A percentile compares a stretch with the other conserved stretches of the same genome.
These are phyloP conservation scores for Myopa tessellatipennis DNA, from an alignment of 2,888 invertebrate genomes.

Conservation along the genomic window DNA sequence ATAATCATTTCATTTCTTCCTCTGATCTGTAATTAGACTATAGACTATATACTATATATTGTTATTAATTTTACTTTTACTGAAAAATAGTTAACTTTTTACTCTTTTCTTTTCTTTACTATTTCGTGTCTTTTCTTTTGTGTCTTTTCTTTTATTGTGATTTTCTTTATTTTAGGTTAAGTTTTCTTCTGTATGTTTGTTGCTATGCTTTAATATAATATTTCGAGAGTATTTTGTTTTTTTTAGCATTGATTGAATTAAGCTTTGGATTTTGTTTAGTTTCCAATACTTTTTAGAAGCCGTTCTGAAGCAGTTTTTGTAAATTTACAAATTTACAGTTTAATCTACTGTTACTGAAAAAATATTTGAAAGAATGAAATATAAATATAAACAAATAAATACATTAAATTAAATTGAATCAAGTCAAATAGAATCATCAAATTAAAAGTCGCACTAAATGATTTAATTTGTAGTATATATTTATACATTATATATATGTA, in stretches of 20 bases:
- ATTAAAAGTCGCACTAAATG: not conserved
- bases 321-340: too few species aligned
- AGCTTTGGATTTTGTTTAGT: not conserved
- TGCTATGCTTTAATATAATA: not conserved
- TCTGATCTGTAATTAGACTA: not conserved
- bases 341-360: too few species aligned
- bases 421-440: too few species aligned
- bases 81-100: conserved; percentile 67
- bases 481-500: not conserved
- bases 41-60: conserved; percentile 20
- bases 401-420: not conserved
- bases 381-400: too few species aligned
- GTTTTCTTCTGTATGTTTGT: too few species aligned
- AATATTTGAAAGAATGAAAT: too few species aligned
- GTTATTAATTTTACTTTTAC: conserved; percentile 48
- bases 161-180: not conserved
- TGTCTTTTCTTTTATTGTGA: not conserved
- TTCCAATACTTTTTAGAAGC: not conserved
- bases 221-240: conserved; percentile 27
- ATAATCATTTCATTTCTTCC: conserved; percentile 14
- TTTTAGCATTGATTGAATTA: conserved; percentile 27
- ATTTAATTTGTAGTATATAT: not conserved
- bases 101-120: conserved; percentile 50
- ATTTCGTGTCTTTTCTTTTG: conserved; percentile 10
- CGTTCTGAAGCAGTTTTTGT: too few species aligned